A percentile compares a stretch with the other conserved stretches of the same genome.
Conservation (phyloP, 2,797 vertebrate species). For the Erithacus rubecula region DNA sequence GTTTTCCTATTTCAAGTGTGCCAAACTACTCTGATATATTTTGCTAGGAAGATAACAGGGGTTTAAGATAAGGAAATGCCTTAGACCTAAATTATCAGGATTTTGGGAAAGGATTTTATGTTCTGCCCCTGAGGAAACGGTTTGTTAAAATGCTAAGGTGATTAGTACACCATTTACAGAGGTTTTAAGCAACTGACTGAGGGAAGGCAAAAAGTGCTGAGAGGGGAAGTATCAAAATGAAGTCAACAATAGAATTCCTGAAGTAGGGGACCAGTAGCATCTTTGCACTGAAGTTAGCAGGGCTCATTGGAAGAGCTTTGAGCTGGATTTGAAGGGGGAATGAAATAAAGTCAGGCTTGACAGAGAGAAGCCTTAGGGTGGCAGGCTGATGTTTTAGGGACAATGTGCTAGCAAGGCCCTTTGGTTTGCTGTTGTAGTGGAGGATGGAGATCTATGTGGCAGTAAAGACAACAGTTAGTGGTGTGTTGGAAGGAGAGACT, state of each 20-base stretch:
- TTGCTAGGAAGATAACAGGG: neutral
- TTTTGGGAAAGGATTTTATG: neutral
- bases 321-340: too few species aligned
- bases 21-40: neutral
- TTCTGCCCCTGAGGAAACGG: neutral
- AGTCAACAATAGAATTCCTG: neutral
- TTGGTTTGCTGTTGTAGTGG: neutral
- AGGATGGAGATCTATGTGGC: neutral
- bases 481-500: neutral
- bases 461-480: too few species aligned
- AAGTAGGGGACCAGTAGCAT: neutral
- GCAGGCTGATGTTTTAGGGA: neutral
- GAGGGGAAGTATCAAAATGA: neutral
- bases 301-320: neutral
- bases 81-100: neutral
- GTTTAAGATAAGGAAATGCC: neutral
- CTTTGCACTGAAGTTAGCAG: neutral
- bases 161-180: neutral
- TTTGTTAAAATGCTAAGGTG: neutral
- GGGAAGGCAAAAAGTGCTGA: neutral
- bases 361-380: neutral
- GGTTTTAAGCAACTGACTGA: neutral
- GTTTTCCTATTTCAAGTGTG: constrained; percentile 8
- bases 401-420: neutral
- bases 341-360: neutral